Conservation (phyloP, 2,113 vertebrate species). For the Tyrannus savana region DNA sequence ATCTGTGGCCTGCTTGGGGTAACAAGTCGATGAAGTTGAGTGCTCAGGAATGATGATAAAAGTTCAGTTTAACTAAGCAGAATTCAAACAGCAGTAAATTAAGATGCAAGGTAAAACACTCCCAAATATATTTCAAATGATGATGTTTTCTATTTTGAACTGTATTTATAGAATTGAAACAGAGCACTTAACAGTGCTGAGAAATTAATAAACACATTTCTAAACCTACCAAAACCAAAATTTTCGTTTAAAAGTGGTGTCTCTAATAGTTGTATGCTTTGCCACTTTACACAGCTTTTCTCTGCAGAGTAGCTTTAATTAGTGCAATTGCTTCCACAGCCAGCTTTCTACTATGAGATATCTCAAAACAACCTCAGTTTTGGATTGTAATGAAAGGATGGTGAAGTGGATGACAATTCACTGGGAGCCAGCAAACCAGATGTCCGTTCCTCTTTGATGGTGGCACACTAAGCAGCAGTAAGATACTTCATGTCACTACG, state of each 20-base stretch:
- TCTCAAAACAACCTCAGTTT: neutral
- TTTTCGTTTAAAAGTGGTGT: neutral
- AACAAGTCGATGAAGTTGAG: neutral
- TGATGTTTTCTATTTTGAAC: neutral
- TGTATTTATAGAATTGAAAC: neutral
- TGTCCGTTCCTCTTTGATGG: neutral
- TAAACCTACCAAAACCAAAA: neutral
- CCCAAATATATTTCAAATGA: neutral
- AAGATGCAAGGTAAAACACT: neutral
- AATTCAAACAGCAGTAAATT: neutral
- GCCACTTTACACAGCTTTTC: neutral
- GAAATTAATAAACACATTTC: neutral
- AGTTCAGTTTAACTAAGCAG: neutral
- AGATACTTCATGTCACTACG: neutral
- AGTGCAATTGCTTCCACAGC: neutral
- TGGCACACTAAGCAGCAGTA: neutral
- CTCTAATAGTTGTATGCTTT: neutral
- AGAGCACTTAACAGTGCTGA: neutral
- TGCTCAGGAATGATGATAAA: neutral
- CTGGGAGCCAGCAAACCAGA: neutral
- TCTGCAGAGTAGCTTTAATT: neutral
- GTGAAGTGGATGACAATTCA: neutral
- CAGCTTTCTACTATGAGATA: neutral
- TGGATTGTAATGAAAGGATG: neutral
- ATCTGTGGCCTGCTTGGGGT: neutral